Evolutionary conservation across 2,797 vertebrate species (phyloP).

Genomic region (Microctenopoma stevenorrisi): DNA sequence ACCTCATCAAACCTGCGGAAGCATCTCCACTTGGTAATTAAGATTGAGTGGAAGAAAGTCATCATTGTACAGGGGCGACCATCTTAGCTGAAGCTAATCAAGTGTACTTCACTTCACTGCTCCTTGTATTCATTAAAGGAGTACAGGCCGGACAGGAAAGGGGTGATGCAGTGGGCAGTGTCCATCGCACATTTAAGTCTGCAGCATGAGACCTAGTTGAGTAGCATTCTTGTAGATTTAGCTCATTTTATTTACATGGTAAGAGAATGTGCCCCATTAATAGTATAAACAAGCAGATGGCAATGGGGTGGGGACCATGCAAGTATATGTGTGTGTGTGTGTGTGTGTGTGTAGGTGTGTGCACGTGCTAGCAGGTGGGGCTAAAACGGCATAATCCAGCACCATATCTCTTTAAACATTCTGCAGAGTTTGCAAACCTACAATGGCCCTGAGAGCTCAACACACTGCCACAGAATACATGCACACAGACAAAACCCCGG

Average conservation of each 20-base stretch:
- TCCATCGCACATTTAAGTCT: constrained; percentile 7
- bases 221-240: constrained; percentile 4
- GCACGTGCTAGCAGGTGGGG: neutral
- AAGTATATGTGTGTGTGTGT: constrained; percentile 1
- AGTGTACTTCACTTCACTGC: constrained; percentile 64
- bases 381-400: constrained; percentile 29
- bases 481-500: neutral
- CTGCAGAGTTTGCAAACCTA: constrained; percentile 22
- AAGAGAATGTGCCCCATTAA: constrained; percentile 77
- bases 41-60: constrained; percentile 77
- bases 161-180: constrained; percentile 14
- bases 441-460: neutral
- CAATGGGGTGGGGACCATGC: constrained; percentile 40
- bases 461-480: neutral
- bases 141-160: constrained; percentile 24
- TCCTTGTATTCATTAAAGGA: constrained; percentile 62
- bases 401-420: constrained; percentile 51
- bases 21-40: constrained; percentile 81
- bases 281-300: constrained; percentile 72
- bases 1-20: constrained; percentile 82
- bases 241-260: constrained; percentile 59
- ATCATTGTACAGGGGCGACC: constrained; percentile 64
- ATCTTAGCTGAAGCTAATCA: constrained; percentile 71
- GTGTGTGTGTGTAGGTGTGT: constrained; percentile 17
- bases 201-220: neutral